Evolutionary conservation across 2,797 vertebrate species (phyloP).

Genomic region (Betta splendens): DNA sequence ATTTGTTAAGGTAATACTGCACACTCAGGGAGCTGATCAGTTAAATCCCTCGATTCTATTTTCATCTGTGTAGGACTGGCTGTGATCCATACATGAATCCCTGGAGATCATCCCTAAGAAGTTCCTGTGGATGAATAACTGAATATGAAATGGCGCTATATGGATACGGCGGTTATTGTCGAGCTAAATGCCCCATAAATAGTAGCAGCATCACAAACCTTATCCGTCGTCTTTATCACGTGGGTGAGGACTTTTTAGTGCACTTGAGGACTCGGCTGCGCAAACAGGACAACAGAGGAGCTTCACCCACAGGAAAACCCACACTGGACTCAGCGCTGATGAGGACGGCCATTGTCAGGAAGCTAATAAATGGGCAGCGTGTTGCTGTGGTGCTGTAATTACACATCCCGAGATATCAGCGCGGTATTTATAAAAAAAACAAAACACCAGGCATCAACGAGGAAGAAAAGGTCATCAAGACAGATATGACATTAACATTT

Average conservation of each 20-base stretch:
- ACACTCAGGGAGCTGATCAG: slow-evolving; percentile 21
- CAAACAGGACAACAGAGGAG: slow-evolving; percentile 47
- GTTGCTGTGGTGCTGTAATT: slow-evolving; percentile 77
- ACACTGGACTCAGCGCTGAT: slow-evolving; percentile 34
- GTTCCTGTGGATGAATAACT: slow-evolving; percentile 47
- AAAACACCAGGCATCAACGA: slow-evolving; percentile 73
- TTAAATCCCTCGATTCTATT: slow-evolving; percentile 52
- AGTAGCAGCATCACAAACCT: slow-evolving; percentile 20
- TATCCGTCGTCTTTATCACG: slow-evolving; percentile 30
- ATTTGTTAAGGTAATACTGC: slow-evolving; percentile 34
- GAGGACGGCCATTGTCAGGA: slow-evolving; percentile 72
- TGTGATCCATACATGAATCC: slow-evolving; percentile 60
- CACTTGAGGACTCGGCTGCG: slow-evolving; percentile 52
- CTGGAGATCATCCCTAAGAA: slow-evolving; percentile 42
- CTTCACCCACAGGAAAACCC: slow-evolving; percentile 14
- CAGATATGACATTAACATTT: slow-evolving; percentile 72
- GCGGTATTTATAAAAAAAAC: slow-evolving; percentile 69
- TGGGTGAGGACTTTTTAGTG: slow-evolving; percentile 6
- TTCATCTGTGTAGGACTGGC: slow-evolving; percentile 41
- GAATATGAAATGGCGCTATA: slow-evolving; percentile 44
- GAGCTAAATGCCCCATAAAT: slow-evolving; percentile 43
- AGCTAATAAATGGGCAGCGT: slow-evolving; percentile 78
- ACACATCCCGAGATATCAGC: slow-evolving; percentile 75
- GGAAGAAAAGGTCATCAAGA: slow-evolving; percentile 76
- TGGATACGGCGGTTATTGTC: slow-evolving; percentile 44